Base-by-base conservation (phyloP, 2,888 invertebrate species). In the Coelogynopora nodosa region DNA sequence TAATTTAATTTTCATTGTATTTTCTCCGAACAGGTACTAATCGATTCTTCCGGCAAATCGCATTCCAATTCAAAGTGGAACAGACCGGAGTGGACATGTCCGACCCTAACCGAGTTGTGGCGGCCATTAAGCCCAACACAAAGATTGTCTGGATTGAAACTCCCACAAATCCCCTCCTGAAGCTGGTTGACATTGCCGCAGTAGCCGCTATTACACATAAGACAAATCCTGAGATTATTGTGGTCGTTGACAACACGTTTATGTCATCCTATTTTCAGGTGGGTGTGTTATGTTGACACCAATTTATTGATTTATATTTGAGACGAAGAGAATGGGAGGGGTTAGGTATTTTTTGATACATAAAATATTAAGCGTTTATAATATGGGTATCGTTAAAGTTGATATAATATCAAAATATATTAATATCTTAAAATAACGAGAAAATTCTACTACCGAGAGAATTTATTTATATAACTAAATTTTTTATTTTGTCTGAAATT, bases 101-200 rank as follows among this genome's bases (percentile, higher is more conserved):
- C 0, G 92, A 95, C 89, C 89, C 94, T 2, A 93, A 94, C 26
- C 94, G 94, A 87, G 91, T 98, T 26, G 93, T 94, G 88, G 93
- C 93, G 74, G 94, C 94, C 0, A 93, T 98, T 88, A 94, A 94
- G 91, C 93, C 94, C 13, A 96, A 95, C 90, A 98, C 97, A 0
- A 27, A 28, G 80, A 90, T 94, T 91, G 93, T 98, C 67, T 98
- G 98, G 97, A 92, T 97, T 88, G 98, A 98, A 92, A 95, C 96
- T 0, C 98, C 98, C 0, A 97, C 98, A n/a, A 98, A 98, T 93
- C 98, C 98, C 0, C 93, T 95, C 10, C 92, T 98, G 89, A 96
- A 96, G 93, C 93, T 98, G n/a, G 94, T 94, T 10, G 97, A 98
- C 91, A 95, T 98, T 86, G 93, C 94, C 89, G 94, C 94, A 0